These are phyloP conservation scores for Ariolimax columbianus DNA, from an alignment of 2,888 invertebrate genomes.

Conservation along the genomic window DNA sequence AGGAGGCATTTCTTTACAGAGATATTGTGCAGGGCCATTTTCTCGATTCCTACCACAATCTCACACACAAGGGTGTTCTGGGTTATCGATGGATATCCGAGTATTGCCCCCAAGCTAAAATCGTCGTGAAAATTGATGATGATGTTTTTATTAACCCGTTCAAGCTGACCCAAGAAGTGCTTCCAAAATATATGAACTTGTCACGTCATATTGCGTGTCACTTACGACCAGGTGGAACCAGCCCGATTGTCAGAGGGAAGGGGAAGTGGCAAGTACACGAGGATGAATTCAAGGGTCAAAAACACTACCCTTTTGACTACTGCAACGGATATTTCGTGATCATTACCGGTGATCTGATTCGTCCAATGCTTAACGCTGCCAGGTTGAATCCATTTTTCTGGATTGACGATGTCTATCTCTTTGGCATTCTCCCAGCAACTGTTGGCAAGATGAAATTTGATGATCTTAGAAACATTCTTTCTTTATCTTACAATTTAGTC, in stretches of 20 bases:
- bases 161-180: conserved; percentile 59
- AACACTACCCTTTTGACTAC: conserved; percentile 71
- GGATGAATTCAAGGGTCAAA: conserved; percentile 65
- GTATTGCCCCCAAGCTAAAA: conserved; percentile 64
- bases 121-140: conserved; percentile 70
- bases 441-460: conserved; percentile 63
- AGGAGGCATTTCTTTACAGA: conserved; percentile 63
- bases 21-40: conserved; percentile 72
- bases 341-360: conserved; percentile 67
- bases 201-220: conserved; percentile 64
- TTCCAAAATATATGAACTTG: conserved; percentile 58
- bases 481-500: conserved; percentile 80
- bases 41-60: conserved; percentile 68
- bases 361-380: conserved; percentile 68
- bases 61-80: conserved; percentile 66
- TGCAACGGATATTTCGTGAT: conserved; percentile 75
- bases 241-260: conserved; percentile 61
- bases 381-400: conserved; percentile 75
- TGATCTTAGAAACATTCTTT: conserved; percentile 90
- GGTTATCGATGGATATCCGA: conserved; percentile 65
- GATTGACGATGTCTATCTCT: conserved; percentile 77
- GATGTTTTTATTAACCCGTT: conserved; percentile 72
- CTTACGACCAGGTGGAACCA: conserved; percentile 62
- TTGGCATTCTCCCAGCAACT: conserved; percentile 72
- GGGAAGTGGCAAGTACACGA: conserved; percentile 68